Conservation (phyloP, 2,797 vertebrate genomes). For the Semaprochilodus insignis region DNA sequence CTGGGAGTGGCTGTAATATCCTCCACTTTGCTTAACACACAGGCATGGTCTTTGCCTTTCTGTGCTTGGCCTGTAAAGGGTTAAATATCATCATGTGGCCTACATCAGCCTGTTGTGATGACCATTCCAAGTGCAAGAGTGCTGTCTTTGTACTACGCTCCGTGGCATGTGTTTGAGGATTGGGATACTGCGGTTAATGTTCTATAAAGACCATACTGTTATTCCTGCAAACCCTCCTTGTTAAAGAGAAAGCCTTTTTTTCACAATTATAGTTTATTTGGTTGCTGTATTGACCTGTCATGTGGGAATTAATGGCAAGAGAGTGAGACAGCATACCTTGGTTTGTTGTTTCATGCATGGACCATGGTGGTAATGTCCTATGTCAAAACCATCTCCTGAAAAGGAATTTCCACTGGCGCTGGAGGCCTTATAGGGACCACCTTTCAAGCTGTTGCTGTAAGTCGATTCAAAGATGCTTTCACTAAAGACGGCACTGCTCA, state of each 20-base stretch:
- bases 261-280: constrained; percentile 20
- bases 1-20: not conserved
- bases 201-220: not conserved
- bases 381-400: not conserved
- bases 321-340: not conserved
- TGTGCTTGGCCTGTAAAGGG: too few relatives aligned
- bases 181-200: not conserved
- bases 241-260: not conserved
- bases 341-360: not conserved
- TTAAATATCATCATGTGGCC: too few relatives aligned
- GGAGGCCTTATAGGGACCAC: not conserved
- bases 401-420: not conserved
- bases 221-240: constrained; percentile 11
- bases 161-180: not conserved
- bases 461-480: not conserved
- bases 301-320: not conserved
- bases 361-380: not conserved
- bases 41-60: too few relatives aligned
- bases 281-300: constrained; percentile 21
- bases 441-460: not conserved
- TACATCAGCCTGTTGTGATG: not conserved
- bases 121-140: not conserved
- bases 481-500: not conserved
- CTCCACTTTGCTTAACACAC: not conserved
- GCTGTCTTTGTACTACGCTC: not conserved